Evolutionary conservation across 2,797 vertebrate species (phyloP).

Genomic region (Liasis olivaceus): DNA sequence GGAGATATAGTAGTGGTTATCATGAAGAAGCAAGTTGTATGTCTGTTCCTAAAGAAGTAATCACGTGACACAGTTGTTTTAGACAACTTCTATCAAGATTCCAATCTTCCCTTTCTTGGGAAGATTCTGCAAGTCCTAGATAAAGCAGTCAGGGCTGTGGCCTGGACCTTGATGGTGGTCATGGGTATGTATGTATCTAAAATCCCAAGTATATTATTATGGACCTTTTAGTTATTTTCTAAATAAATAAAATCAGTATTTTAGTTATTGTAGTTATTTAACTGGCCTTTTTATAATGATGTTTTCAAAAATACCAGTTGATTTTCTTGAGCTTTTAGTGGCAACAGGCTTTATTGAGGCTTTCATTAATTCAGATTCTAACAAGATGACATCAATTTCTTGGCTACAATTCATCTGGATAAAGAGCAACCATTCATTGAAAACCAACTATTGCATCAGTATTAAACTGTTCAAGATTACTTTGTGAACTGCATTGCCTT

Average conservation of each 20-base stretch:
- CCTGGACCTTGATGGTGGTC: no score
- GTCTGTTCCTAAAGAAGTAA: no score
- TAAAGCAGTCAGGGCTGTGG: no score
- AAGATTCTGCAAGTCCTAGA: no score
- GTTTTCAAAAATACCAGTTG: constrained; percentile 35
- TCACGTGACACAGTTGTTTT: no score
- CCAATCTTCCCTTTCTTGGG: no score
- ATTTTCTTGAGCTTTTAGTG: constrained; percentile 9
- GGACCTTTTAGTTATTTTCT: no score
- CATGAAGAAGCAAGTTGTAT: no score
- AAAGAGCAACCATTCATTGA: constrained; percentile 61
- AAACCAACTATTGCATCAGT: constrained; percentile 64
- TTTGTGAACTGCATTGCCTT: constrained; percentile 52
- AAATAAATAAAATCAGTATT: background rate
- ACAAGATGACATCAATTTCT: constrained; percentile 39
- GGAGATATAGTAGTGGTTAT: no score
- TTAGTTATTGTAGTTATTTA: constrained; percentile 22
- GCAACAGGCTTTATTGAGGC: constrained; percentile 27
- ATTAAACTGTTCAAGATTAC: constrained; percentile 61
- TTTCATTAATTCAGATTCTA: constrained; percentile 53
- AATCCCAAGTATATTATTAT: no score
- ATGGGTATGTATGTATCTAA: no score
- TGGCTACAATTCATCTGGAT: constrained; percentile 57
- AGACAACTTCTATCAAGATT: no score
- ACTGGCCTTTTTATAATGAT: constrained; percentile 29